Evolutionary conservation across 1,140 invertebrate genomes (phyloP).

Genomic region (Drosophila saltans): DNA sequence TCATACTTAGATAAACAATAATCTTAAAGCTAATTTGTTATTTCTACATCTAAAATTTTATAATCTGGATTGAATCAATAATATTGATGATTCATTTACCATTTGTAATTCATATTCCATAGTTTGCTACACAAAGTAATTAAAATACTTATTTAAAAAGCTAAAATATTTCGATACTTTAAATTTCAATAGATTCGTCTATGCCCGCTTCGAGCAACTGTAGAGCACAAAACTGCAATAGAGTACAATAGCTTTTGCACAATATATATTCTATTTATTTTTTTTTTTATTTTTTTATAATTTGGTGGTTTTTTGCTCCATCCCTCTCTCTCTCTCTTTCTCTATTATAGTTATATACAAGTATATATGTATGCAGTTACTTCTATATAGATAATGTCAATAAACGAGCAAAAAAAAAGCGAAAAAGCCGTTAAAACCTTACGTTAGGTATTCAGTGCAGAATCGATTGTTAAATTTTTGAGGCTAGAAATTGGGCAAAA

Average conservation of each 20-base stretch:
- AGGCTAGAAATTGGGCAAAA: constrained; percentile 45
- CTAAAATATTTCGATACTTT: not conserved
- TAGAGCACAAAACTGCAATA: not conserved
- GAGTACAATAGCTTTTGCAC: constrained; percentile 28
- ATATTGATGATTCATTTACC: no score
- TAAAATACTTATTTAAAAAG: no score
- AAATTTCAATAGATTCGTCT: not conserved
- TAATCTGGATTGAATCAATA: no score
- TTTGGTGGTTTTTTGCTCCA: constrained; percentile 19
- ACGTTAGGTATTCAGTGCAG: constrained; percentile 48
- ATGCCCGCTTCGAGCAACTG: not conserved
- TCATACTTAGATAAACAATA: no score
- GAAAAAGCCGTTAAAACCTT: constrained; percentile 28
- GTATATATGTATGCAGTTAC: not conserved
- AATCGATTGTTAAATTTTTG: constrained; percentile 59
- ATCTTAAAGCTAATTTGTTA: no score
- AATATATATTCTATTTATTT: not conserved
- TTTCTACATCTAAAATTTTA: no score
- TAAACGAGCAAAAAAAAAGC: constrained; percentile 23
- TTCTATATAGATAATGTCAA: not conserved
- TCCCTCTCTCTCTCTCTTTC: no score
- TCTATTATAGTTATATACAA: constrained; percentile 14
- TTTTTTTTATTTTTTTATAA: constrained; percentile 15
- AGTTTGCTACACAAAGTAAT: no score
- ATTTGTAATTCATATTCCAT: no score